Base-by-base conservation (phyloP, 2,113 vertebrate genomes). In the Picathartes gymnocephalus region DNA sequence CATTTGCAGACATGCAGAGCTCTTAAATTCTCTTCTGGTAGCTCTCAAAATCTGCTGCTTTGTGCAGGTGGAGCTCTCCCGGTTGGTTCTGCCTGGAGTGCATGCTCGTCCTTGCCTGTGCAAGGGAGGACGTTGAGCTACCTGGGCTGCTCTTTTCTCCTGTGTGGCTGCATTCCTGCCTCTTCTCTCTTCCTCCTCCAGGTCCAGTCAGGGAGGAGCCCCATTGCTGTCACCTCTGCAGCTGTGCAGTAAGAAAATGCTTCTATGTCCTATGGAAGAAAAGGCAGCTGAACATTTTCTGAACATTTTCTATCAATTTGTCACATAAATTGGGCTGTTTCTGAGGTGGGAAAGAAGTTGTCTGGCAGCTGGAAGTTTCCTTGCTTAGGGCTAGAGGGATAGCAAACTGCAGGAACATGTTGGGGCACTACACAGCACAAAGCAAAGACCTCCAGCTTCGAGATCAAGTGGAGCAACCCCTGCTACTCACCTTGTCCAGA, bases 291-390 rank as follows among this genome's bases (percentile, higher is more conserved):
- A 74, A 66, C 30, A 30, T 39, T 82, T 78, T 88, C 57, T 68
- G 15, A 57, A 73, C 13, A 0, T 17, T 80, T 54, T 69, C 61
- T 91, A 47, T 70, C 4, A 17, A 64, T 85, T 83, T 60, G 69
- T 84, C 65, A 58, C 47, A 56, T 50, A 86, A 88, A 86, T 80
- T 2, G 33, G 83, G 90, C 71, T 77, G 6, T 73, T 94, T 88
- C 65, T 64, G 86, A 88, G 69, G 39, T 88, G 86, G 61, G 68
- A 84, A 93, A 42, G 58, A 90, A 50, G 56, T 92, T 94, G 79
- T 95, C 56, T 93, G 66, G 80, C 68, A 95, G 78, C 79, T 88
- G 68, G n/a, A 65, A 68, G 86, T 88, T 95, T 88, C 80, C 56
- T 93, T 90, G 90, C 84, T 95, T 64, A 86, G 62, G 82, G 94